Evolutionary conservation across 2,888 invertebrate genomes (phyloP).

Genomic region (Reticulitermes lucifugus): DNA sequence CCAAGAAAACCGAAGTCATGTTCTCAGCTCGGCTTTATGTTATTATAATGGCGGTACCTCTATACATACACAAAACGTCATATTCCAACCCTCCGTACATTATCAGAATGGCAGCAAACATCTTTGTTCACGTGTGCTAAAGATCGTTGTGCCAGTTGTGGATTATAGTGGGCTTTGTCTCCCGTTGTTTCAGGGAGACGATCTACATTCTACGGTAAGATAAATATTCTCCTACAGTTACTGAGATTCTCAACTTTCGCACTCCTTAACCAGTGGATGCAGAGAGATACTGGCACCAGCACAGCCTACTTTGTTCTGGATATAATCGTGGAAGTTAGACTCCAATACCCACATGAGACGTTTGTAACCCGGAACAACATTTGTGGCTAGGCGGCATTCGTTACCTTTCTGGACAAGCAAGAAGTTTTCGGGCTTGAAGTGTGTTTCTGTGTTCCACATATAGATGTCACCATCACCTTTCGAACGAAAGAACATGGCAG

Average conservation of each 20-base stretch:
- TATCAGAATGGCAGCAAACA: neutral
- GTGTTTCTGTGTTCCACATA: constrained; percentile 72
- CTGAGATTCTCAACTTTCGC: constrained; percentile 51
- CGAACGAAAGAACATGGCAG: constrained; percentile 72
- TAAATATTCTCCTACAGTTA: neutral
- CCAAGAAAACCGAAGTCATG: no score
- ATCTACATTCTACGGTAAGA: no score
- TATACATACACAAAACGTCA: no score
- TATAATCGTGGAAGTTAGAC: constrained; percentile 75
- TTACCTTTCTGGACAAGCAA: constrained; percentile 70
- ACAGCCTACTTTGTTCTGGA: constrained; percentile 70
- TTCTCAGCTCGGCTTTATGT: no score
- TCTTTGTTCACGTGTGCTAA: neutral
- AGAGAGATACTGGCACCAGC: constrained; percentile 72
- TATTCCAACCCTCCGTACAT: no score
- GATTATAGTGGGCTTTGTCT: neutral
- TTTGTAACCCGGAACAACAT: constrained; percentile 71
- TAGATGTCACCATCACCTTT: constrained; percentile 73
- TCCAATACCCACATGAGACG: constrained; percentile 73
- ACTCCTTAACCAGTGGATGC: constrained; percentile 70
- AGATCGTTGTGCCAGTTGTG: neutral
- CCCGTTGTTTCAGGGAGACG: neutral
- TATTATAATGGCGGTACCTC: no score
- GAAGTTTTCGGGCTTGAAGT: constrained; percentile 69
- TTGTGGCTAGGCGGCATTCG: constrained; percentile 71